Conservation (phyloP, 2,113 vertebrate genomes). For the Silurus asotus region DNA sequence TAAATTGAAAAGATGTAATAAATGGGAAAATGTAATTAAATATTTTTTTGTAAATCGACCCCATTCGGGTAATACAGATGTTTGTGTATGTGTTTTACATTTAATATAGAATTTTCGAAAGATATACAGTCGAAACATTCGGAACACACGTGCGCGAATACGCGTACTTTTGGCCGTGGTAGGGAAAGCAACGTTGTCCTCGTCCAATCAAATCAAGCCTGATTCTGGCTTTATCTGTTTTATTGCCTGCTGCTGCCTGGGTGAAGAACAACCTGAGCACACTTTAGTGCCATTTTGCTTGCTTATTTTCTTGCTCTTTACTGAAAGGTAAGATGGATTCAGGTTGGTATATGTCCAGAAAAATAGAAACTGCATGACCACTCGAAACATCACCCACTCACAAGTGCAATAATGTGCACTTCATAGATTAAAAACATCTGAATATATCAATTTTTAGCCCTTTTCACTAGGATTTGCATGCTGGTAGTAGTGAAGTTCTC, state of each 20-base stretch:
- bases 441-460: too few species aligned
- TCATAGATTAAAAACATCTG: not conserved
- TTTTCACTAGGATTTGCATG: not conserved
- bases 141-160: too few species aligned
- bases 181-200: too few species aligned
- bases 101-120: too few species aligned
- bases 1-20: too few species aligned
- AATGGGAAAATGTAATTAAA: too few species aligned
- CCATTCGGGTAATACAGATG: too few species aligned
- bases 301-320: conserved; percentile 49
- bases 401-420: not conserved
- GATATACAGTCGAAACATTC: too few species aligned
- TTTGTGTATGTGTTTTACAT: too few species aligned
- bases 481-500: not conserved
- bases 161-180: too few species aligned
- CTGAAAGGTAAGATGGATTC: conserved; percentile 66
- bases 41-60: too few species aligned
- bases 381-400: too few species aligned
- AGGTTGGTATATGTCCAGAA: not conserved
- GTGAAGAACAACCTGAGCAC: conserved; percentile 64
- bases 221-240: conserved; percentile 44
- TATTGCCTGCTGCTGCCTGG: conserved; percentile 63
- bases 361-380: conserved; percentile 17
- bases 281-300: conserved; percentile 47
- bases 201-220: not conserved